Base-by-base conservation (phyloP, 2,797 vertebrate species). In the Ceyx erithaca region DNA sequence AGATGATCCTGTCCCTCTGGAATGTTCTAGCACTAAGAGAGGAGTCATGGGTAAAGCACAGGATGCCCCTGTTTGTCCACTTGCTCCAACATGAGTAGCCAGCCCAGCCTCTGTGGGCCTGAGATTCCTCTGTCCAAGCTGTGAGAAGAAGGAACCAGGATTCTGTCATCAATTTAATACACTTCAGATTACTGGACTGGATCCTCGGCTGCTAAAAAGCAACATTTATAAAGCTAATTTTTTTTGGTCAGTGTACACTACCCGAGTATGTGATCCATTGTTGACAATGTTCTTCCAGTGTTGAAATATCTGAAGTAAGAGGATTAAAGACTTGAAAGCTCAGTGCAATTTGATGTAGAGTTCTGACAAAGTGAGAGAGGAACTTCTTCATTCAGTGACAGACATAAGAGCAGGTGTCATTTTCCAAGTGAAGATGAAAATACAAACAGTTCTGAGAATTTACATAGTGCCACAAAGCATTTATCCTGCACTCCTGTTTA, bases 381-480 rank as follows among this genome's bases (percentile, higher is more conserved):
- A 89, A 40, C 46, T 80, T 91, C 12, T 64, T 94, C 57, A 68
- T 59, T 70, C 73, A 33, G 64, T 78, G 61, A 52, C 3, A 77
- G 80, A 71, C 51, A 33, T 58, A 88, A 79, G 12, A 84, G 33
- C 28, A 91, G 91, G 45, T 58, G 61, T 54, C 30, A 76, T 62
- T 91, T 67, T 48, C 80, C 58, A 87, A 92, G 55, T 37, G 51
- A 89, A 77, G 67, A 88, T 48, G 61, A 82, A 89, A 80, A 88
- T 37, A 80, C 11, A 92, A 90, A 46, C 49, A 70, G 23, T 91
- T 92, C 90, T 80, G 83, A 80, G 83, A 95, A 82, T 85, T 77
- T 77, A 64, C 85, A 55, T 28, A 64, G 37, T 40, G 22, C 23
- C 68, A 70, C 6, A 66, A 57, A 90, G 80, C 46, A 77, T 70